Conservation (phyloP, 2,797 vertebrate species). For the Tolypeutes matacus region DNA sequence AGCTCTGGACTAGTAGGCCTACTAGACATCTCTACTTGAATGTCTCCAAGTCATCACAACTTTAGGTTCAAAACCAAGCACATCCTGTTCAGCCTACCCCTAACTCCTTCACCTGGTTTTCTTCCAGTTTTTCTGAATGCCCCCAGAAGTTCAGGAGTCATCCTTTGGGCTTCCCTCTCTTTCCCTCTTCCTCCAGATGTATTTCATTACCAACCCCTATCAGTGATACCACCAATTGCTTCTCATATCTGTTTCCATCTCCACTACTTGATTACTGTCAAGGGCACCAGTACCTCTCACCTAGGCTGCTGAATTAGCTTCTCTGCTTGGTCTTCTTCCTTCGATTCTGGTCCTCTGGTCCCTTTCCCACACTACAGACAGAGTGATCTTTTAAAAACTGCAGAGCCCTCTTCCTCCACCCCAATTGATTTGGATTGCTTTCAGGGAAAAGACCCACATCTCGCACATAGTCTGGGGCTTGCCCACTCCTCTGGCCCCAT, state of each 20-base stretch:
- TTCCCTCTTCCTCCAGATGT: not conserved
- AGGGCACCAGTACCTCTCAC: not conserved
- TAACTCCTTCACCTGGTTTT: not conserved
- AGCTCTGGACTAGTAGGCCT: not conserved
- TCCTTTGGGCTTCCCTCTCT: not conserved
- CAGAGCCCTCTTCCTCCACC: not conserved
- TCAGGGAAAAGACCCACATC: not conserved
- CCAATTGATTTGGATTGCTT: not conserved
- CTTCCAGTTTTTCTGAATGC: not conserved
- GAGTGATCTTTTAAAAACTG: not conserved
- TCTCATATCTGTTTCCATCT: not conserved
- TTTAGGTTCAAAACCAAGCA: not conserved
- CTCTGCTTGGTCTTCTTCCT: not conserved
- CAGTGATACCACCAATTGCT: not conserved
- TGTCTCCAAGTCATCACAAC: not conserved
- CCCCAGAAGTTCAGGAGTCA: not conserved
- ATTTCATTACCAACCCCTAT: not conserved
- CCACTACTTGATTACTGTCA: fast-evolving
- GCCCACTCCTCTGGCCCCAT: not conserved
- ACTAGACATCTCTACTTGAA: not conserved
- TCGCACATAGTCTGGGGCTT: not conserved
- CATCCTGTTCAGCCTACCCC: not conserved
- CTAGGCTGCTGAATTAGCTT: not conserved
- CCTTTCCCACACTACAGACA: not conserved
- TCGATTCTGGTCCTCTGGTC: not conserved